Conservation (phyloP, 2,888 invertebrate genomes). For the Ophonus ardosiacus region DNA sequence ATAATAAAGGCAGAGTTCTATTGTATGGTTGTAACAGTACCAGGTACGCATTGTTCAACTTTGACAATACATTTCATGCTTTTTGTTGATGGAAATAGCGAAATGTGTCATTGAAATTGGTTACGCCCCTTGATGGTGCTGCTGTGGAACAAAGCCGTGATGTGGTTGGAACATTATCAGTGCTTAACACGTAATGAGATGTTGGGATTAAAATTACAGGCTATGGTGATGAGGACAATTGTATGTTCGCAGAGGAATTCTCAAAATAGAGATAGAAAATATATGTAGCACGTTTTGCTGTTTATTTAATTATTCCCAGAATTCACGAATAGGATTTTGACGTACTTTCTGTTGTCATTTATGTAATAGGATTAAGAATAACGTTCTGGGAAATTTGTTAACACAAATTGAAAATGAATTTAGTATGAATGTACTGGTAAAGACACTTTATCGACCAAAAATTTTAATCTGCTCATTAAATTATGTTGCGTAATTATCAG, state of each 20-base stretch:
- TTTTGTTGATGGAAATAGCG: conserved; percentile 49
- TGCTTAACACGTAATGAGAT: neutral
- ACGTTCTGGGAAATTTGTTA: no score
- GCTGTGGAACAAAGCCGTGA: conserved; percentile 15
- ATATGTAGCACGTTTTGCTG: neutral
- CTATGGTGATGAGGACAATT: neutral
- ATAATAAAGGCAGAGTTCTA: conserved; percentile 36
- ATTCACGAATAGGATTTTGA: no score
- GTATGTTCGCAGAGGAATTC: neutral
- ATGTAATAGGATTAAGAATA: no score
- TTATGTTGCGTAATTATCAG: no score
- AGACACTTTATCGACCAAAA: no score
- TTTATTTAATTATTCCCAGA: no score
- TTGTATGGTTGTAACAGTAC: conserved; percentile 42
- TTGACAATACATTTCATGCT: conserved; percentile 46
- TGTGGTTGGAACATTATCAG: neutral
- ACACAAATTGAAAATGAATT: no score
- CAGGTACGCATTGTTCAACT: conserved; percentile 52
- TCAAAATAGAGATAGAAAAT: neutral
- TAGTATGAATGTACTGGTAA: no score
- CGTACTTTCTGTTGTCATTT: no score
- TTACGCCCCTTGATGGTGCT: conserved; percentile 24
- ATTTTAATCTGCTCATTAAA: no score
- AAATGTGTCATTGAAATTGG: conserved; percentile 54
- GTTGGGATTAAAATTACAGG: neutral